These are phyloP conservation scores for Clinocottus analis DNA, from an alignment of 2,113 vertebrate genomes.

Conservation along the genomic window DNA sequence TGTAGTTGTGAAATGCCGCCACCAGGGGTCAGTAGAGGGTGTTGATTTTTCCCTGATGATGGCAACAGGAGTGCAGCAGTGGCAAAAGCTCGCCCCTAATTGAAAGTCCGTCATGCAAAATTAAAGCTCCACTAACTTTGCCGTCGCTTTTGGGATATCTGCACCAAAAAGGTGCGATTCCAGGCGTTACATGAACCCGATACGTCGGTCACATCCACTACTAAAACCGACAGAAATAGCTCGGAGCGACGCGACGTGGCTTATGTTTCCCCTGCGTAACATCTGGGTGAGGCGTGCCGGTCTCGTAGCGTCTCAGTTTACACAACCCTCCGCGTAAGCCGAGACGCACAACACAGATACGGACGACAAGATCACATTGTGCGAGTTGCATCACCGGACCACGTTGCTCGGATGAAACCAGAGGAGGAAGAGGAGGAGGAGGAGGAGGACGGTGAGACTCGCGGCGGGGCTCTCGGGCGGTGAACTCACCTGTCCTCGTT, in stretches of 20 bases:
- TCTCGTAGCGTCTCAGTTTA: slow-evolving; percentile 31
- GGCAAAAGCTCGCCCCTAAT: slow-evolving; percentile 13
- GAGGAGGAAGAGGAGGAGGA: neutral
- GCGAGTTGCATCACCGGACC: slow-evolving; percentile 5
- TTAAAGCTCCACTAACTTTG: slow-evolving; percentile 11
- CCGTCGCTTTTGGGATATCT: neutral
- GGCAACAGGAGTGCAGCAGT: too few relatives aligned
- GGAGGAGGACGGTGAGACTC: neutral
- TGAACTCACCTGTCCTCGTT: slow-evolving; percentile 93
- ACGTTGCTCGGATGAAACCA: neutral
- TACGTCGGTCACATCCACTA: neutral
- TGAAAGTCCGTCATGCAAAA: slow-evolving; percentile 32
- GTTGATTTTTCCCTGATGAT: slow-evolving; percentile 19
- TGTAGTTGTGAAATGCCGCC: slow-evolving; percentile 33
- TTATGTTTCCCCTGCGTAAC: slow-evolving; percentile 51
- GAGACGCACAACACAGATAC: slow-evolving; percentile 30
- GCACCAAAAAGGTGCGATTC: neutral
- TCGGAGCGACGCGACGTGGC: slow-evolving; percentile 27
- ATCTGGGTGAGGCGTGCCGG: slow-evolving; percentile 36
- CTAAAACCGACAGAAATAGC: slow-evolving; percentile 37
- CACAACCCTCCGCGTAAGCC: slow-evolving; percentile 30
- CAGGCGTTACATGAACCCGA: neutral
- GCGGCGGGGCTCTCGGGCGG: too few relatives aligned
- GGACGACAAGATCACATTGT: neutral
- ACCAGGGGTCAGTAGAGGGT: slow-evolving; percentile 63